These are phyloP conservation scores for Holothuria glaberrima DNA, from an alignment of 35 echinoderm and acorn worm genomes.

Conservation along the genomic window DNA sequence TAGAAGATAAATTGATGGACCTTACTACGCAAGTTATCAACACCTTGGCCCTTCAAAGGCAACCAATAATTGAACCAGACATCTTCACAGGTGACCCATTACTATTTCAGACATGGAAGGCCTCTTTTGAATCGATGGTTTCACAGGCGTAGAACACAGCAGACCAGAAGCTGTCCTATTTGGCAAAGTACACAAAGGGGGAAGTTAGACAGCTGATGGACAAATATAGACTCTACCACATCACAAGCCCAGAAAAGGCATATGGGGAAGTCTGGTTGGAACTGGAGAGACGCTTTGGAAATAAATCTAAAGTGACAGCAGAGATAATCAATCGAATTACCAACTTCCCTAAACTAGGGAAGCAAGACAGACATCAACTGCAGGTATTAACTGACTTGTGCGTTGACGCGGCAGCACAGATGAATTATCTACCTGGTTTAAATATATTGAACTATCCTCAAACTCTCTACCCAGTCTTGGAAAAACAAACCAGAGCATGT, in stretches of 20 bases:
- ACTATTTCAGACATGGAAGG: slow-evolving; percentile 56
- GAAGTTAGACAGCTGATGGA: slow-evolving; percentile 24
- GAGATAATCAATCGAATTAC: slow-evolving; percentile 30
- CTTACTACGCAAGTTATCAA: slow-evolving; percentile 4
- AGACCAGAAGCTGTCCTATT: slow-evolving; percentile 18
- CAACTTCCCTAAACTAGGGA: slow-evolving; percentile 11
- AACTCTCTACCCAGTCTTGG: slow-evolving; percentile 32
- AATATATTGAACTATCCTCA: slow-evolving; percentile 59
- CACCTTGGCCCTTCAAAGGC: slow-evolving; percentile 15
- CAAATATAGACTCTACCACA: background rate
- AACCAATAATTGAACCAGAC: slow-evolving; percentile 35
- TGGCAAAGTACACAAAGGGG: slow-evolving; percentile 43
- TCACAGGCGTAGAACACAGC: background rate
- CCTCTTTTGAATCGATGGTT: slow-evolving; percentile 54
- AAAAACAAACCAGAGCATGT: slow-evolving; percentile 55
- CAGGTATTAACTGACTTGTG: slow-evolving; percentile 34
- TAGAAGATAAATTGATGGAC: background rate
- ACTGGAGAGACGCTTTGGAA: slow-evolving; percentile 60
- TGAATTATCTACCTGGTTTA: slow-evolving; percentile 42
- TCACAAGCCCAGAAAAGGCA: background rate
- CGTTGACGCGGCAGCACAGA: slow-evolving; percentile 25
- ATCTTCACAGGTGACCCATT: slow-evolving; percentile 33
- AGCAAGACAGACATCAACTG: slow-evolving; percentile 2
- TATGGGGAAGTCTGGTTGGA: slow-evolving; percentile 58
- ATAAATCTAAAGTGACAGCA: slow-evolving; percentile 10